A percentile compares a stretch with the other conserved stretches of the same genome.
Conservation (phyloP, 2,888 invertebrate species). For the Nipponacmea schrenckii region DNA sequence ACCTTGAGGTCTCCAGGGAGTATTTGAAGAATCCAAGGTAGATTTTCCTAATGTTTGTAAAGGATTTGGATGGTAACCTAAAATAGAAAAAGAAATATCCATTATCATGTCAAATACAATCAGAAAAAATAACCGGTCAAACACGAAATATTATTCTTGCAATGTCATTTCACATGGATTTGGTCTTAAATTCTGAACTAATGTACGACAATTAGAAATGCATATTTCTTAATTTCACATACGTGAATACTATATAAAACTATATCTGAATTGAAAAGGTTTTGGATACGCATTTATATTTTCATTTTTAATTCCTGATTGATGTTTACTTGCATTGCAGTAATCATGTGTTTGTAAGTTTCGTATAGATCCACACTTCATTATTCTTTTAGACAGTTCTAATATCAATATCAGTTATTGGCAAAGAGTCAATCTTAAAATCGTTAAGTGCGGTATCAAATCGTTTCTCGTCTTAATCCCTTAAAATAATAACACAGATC, state of each 20-base stretch:
- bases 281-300: no score
- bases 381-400: no score
- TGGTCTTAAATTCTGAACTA: neutral
- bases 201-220: neutral
- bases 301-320: no score
- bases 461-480: neutral
- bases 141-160: slow-evolving; percentile 16
- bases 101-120: neutral
- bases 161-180: neutral
- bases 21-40: slow-evolving; percentile 45
- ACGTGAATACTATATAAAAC: no score
- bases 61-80: slow-evolving; percentile 48
- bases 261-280: slow-evolving; percentile 4
- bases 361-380: neutral
- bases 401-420: no score
- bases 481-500: slow-evolving; percentile 2
- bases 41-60: slow-evolving; percentile 50
- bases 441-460: no score
- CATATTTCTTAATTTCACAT: no score
- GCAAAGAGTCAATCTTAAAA: no score
- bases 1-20: slow-evolving; percentile 61
- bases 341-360: no score
- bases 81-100: slow-evolving; percentile 14
- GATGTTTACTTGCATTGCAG: no score
- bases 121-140: slow-evolving; percentile 20